These are phyloP conservation scores for Sebastes reedi DNA, from an alignment of 2,797 vertebrate genomes.

Conservation along the genomic window DNA sequence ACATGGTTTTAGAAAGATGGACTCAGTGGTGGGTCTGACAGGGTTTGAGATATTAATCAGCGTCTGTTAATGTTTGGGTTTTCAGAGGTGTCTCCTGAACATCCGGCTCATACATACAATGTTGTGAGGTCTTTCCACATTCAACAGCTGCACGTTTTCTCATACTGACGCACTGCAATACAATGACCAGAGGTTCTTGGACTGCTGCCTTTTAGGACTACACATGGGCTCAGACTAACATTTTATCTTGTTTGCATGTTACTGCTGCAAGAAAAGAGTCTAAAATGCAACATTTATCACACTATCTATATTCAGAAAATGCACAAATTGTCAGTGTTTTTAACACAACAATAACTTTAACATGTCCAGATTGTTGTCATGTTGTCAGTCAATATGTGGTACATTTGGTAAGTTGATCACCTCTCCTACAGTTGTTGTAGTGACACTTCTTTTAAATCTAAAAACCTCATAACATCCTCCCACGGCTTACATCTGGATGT, in stretches of 20 bases:
- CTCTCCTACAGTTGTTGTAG: slow-evolving; percentile 1
- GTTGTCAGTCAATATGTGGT: background rate
- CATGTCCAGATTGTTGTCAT: background rate
- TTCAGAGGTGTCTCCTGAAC: slow-evolving; percentile 7
- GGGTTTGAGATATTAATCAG: slow-evolving; percentile 7
- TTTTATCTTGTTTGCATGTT: background rate
- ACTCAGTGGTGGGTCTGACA: slow-evolving; percentile 27
- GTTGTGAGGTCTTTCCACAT: slow-evolving; percentile 14
- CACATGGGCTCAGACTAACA: background rate
- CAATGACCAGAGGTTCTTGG: slow-evolving; percentile 8
- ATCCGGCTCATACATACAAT: slow-evolving; percentile 10
- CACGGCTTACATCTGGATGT: slow-evolving; percentile 40
- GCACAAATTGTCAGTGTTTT: background rate
- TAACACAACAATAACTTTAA: background rate
- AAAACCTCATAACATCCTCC: slow-evolving; percentile 33
- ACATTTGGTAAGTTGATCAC: background rate
- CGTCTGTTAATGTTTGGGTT: slow-evolving; percentile 26
- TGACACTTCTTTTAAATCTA: slow-evolving; percentile 18
- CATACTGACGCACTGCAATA: slow-evolving; percentile 7
- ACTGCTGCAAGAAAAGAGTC: background rate
- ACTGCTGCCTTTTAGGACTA: background rate
- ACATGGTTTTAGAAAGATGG: background rate
- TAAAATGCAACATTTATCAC: background rate
- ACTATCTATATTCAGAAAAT: background rate
- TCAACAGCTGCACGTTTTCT: slow-evolving; percentile 34